Base-by-base conservation (phyloP, 2,888 invertebrate genomes). In the Steinernema carpocapsae region DNA sequence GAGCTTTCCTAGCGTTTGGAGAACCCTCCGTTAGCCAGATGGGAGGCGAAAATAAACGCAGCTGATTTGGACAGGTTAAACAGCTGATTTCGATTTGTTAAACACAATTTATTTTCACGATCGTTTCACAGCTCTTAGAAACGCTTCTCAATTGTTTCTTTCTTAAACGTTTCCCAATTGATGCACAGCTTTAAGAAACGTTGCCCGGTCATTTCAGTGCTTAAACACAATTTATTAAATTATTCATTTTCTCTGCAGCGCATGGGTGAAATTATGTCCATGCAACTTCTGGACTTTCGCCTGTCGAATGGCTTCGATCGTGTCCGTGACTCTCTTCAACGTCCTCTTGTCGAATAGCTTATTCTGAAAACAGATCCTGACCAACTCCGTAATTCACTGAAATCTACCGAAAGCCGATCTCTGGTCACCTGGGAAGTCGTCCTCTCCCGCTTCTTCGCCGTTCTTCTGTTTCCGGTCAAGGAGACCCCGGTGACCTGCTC, bases 271-370 rank as follows among this genome's bases (percentile, higher is more conserved):
- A 45, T 80, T 81, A 52, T 79, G 75, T 17, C 77, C 79, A 46
- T 79, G 79, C 32, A 77, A 78, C 74, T 78, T 78, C 70, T 79
- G 75, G 14, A 80, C 64, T 24, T 78, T 77, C 0, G 78, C 79
- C 59, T 75, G 79, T 70, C 76, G 51, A 24, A 85, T 76, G 12
- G 78, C 79, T 32, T 81, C 81, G 46, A 86, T 72, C 26, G 80
- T 81, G 0, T 81, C 82, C 0, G 85, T 79, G 4, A 86, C 79
- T 42, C 86, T 43, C 45, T 79, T 78, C 37, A 86, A 70, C n/a
- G 85, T 73, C 26, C 79, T 73, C 43, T 83, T 83, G 76, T 84
- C 82, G 32, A 86, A 75, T 10, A 86, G 71, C 74, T 86, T 86
- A 59, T 82, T 83, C 81, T 84, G 72, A 45, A 76, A 56, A 48